phyloP scores from a whole-genome alignment of 2,113 vertebrate species.

The Urocitellus parryii region DNA sequence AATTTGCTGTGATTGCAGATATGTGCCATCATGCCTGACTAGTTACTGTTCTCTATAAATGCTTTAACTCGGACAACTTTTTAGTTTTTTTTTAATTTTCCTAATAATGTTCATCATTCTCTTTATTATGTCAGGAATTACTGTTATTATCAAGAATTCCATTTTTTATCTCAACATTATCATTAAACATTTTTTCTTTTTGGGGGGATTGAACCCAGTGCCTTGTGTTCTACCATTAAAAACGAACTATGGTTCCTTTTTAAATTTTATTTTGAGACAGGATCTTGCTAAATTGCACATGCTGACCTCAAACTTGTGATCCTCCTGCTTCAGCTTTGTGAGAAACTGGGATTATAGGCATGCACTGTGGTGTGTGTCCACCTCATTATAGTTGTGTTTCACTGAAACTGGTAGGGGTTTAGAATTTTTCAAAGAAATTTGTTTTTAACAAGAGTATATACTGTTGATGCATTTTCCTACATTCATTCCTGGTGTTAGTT shows the following conservation, averaged over 20 bases:
- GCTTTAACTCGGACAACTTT: neutral
- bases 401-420: neutral
- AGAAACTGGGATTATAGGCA: neutral
- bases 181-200: neutral
- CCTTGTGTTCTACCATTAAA: too few species aligned
- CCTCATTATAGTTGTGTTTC: neutral
- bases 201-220: neutral
- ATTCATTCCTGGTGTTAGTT: slow-evolving; percentile 13
- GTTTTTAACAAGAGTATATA: neutral
- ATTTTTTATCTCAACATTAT: neutral
- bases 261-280: too few species aligned
- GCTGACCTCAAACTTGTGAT: neutral
- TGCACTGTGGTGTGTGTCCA: too few species aligned
- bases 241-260: too few species aligned
- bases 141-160: neutral
- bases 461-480: slow-evolving; percentile 35
- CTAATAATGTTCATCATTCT: neutral
- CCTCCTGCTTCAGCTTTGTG: neutral
- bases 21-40: too few species aligned
- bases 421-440: slow-evolving; percentile 22
- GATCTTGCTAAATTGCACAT: too few species aligned
- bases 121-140: neutral
- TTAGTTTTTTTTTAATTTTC: neutral
- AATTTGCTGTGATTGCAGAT: too few species aligned
- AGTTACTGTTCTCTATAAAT: slow-evolving; percentile 1